Conservation (phyloP, 1,140 invertebrate species). For the Dreissena rostriformis region DNA sequence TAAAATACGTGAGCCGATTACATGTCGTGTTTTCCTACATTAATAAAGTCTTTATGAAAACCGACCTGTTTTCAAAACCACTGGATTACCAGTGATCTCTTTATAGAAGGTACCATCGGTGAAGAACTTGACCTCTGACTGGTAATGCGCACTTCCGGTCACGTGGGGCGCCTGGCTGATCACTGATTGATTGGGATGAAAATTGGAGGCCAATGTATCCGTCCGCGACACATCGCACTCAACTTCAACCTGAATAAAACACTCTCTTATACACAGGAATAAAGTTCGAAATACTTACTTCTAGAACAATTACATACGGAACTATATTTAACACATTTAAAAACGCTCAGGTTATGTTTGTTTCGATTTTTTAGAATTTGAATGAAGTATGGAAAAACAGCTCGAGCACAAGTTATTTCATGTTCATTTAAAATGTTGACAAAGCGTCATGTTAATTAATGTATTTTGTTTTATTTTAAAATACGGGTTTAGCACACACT, state of each 20-base stretch:
- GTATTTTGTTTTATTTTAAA: too few species aligned
- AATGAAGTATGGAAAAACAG: too few species aligned
- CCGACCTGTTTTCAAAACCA: slow-evolving; percentile 39
- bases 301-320: too few species aligned
- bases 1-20: too few species aligned
- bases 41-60: neutral
- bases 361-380: too few species aligned
- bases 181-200: slow-evolving; percentile 35
- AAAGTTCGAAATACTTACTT: slow-evolving; percentile 9
- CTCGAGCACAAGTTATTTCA: too few species aligned
- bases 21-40: neutral
- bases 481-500: too few species aligned
- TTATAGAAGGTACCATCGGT: slow-evolving; percentile 33
- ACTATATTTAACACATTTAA: too few species aligned
- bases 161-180: slow-evolving; percentile 8
- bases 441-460: too few species aligned
- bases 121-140: slow-evolving; percentile 21
- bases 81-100: slow-evolving; percentile 41
- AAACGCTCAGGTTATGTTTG: too few species aligned
- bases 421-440: too few species aligned
- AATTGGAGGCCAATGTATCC: slow-evolving; percentile 26
- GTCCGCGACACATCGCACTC: slow-evolving; percentile 39
- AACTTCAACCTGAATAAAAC: slow-evolving; percentile 22
- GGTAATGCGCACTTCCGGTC: slow-evolving; percentile 23
- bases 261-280: neutral